Base-by-base conservation (phyloP, 2,888 invertebrate genomes). In the Amiota minor region DNA sequence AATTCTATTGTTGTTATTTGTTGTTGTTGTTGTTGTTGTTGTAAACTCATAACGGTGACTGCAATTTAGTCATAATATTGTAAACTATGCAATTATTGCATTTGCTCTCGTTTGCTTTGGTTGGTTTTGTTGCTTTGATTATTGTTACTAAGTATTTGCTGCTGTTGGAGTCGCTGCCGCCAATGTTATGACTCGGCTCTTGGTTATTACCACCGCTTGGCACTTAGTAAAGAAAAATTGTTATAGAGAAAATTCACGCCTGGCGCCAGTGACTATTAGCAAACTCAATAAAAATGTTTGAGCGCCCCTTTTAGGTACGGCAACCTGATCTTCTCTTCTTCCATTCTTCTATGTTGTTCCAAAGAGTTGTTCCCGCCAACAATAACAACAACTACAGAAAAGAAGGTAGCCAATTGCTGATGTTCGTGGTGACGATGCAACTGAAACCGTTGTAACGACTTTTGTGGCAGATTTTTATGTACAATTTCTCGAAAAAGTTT, bases 21-120 rank as follows among this genome's bases (percentile, higher is more conserved):
- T 35, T 11, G 59, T 59, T 59, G 35, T 2, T 23, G 23, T 23
- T 23, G 3, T 23, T 23, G 1, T 35, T 11, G 59, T 59, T 59
- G 11, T 18, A 10, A 20, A 59, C 62, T 78, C 62, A 78, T 79
- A 76, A 82, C 81, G 78, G 75, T 82, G 79, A 77, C 78, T 82
- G 78, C 82, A 82, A 85, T 83, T 83, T 78, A 77, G 82, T 61
- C 65, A 69, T 82, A 80, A 84, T 85, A 82, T 75, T 84, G 79
- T 81, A 82, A 85, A 85, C 79, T 82, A 85, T 85, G 83, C 84
- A 83, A 85, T 83, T 84, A 85, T 85, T 81, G 86, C 86, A 84
- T 85, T 85, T 82, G 84, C 84, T 84, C 86, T 81, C 82, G 85
- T 82, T 85, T 85, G 81, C 85, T 77, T 76, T 75, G 71, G 73